Base-by-base conservation (phyloP, 92 coral and sea anemone species). In the Parazoanthus atlanticus region DNA sequence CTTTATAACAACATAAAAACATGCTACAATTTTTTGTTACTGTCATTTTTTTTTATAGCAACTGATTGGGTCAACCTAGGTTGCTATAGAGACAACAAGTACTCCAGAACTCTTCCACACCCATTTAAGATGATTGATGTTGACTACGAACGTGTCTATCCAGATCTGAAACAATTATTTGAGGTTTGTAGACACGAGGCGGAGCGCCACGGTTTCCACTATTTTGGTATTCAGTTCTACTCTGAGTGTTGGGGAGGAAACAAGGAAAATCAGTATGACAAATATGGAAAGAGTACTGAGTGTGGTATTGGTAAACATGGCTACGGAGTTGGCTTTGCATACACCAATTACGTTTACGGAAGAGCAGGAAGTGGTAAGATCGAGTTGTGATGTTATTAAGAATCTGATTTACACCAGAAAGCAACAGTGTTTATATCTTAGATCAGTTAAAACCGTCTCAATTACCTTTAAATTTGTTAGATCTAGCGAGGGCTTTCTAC, bases 171-270 rank as follows among this genome's bases (percentile, higher is more conserved):
- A 46, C 52, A 38, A n/a, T 41, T 77, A 41, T 77, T 77, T 61
- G 81, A 77, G 17, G 32, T 77, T 8, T 77, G 81, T 30, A 77
- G 58, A 46, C 81, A 28, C 4, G 81, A 46, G 58, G 81, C 61
- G 19, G 81, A 77, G 56, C 49, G 52, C 49, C 52, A 77, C 29
- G 61, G 81, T 21, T 77, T 77, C 52, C 61, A 77, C 23, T 77
- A 77, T 38, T 77, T 77, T 41, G 81, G 81, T 30, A 77, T 77
- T 46, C 81, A 77, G 33, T 77, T 77, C 52, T 77, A 77, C 56
- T 77, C 81, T 26, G 81, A 77, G 81, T 77, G 81, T 29, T 77
- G 81, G 81, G 81, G 81, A 77, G 81, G 52, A 17, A 5, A 77
- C 32, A 41, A 77, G 32, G 49, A 8, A 46, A 61, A 41, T 40